These are phyloP conservation scores for Egretta garzetta DNA, from an alignment of 2,113 vertebrate genomes.

Conservation along the genomic window DNA sequence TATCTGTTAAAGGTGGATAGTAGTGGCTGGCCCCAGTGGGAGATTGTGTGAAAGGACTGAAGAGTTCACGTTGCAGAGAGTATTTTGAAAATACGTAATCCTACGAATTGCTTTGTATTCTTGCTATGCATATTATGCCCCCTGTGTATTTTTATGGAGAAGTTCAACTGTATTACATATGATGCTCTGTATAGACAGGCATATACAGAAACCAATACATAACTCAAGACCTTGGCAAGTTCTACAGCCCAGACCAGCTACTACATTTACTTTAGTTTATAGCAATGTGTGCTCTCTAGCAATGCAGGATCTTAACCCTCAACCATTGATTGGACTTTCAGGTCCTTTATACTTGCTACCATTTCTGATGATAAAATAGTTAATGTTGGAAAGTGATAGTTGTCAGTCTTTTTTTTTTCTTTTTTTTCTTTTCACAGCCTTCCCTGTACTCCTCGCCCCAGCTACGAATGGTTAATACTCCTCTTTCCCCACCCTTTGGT, in stretches of 20 bases:
- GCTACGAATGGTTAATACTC: neutral
- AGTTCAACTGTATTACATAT: neutral
- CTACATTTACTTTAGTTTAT: neutral
- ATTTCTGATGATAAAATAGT: neutral
- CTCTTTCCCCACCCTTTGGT: neutral
- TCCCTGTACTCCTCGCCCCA: neutral
- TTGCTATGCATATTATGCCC: neutral
- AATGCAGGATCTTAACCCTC: neutral
- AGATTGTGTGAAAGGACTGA: neutral
- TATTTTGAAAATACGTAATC: neutral
- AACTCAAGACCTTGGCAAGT: neutral
- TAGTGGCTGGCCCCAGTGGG: neutral
- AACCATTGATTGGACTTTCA: neutral
- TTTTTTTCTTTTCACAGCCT: neutral
- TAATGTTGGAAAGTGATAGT: neutral
- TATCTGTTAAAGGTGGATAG: neutral
- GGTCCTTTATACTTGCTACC: neutral
- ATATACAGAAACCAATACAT: neutral
- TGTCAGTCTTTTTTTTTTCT: neutral
- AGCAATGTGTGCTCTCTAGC: neutral
- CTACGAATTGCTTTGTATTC: neutral
- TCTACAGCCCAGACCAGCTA: neutral
- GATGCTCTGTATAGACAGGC: neutral
- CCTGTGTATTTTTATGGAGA: neutral
- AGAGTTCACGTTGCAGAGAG: neutral